These are phyloP conservation scores for Sebastes umbrosus DNA, from an alignment of 2,797 vertebrate species.

Conservation along the genomic window DNA sequence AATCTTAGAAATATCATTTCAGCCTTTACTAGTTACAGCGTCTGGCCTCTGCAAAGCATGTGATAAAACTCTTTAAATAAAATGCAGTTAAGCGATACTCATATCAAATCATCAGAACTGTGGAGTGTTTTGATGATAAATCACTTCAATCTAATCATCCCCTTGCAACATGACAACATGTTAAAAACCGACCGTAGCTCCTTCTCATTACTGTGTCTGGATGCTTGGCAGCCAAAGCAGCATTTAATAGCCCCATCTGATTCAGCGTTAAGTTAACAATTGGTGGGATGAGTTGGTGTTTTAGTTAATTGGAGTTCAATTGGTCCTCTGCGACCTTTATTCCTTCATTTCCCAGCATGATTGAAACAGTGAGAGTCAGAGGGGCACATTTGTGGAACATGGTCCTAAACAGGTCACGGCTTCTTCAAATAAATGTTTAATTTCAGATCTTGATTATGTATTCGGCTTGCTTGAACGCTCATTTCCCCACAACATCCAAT, in stretches of 20 bases:
- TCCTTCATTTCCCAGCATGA: background rate
- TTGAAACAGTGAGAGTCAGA: background rate
- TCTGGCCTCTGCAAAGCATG: background rate
- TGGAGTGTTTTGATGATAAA: background rate
- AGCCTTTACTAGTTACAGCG: background rate
- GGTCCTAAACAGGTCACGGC: slow-evolving; percentile 20
- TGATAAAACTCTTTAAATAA: background rate
- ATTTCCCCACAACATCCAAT: slow-evolving; percentile 53
- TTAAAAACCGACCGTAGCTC: background rate
- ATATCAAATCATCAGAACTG: background rate
- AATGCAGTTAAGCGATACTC: background rate
- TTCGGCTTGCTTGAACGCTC: slow-evolving; percentile 29
- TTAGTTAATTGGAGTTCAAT: background rate
- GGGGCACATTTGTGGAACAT: background rate
- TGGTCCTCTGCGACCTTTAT: background rate
- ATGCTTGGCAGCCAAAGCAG: background rate
- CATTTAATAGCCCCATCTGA: background rate
- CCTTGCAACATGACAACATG: background rate
- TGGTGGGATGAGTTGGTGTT: background rate
- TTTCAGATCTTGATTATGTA: slow-evolving; percentile 49
- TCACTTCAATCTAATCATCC: background rate
- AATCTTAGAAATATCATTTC: background rate
- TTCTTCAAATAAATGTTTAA: slow-evolving; percentile 38
- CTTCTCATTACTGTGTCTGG: background rate
- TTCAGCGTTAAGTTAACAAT: slow-evolving; percentile 9